Conservation (phyloP, 2,888 invertebrate genomes). For the Hypolimnas misippus region DNA sequence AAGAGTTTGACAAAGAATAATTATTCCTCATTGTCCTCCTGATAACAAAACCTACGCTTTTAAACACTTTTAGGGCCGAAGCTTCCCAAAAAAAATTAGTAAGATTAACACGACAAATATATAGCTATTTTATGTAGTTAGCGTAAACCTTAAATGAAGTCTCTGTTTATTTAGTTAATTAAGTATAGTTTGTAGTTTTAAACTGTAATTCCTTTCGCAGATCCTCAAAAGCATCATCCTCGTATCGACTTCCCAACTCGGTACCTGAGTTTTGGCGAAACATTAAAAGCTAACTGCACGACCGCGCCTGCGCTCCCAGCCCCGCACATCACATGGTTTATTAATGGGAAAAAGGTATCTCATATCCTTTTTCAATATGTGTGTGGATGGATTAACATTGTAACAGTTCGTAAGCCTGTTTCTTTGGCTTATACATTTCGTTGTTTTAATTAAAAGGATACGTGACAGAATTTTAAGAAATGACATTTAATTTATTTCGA, state of each 20-base stretch:
- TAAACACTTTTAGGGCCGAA: too few relatives aligned
- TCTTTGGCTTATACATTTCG: constrained; percentile 9
- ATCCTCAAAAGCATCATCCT: constrained; percentile 79
- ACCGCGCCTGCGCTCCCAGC: constrained; percentile 89
- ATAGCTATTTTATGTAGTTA: too few relatives aligned
- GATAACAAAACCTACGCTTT: too few relatives aligned
- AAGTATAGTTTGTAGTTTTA: not conserved
- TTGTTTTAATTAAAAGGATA: constrained; percentile 11
- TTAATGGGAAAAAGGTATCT: constrained; percentile 88
- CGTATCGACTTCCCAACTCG: constrained; percentile 76
- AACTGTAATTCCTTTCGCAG: constrained; percentile 48
- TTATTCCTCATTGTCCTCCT: too few relatives aligned
- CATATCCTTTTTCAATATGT: constrained; percentile 33
- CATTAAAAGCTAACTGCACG: constrained; percentile 79
- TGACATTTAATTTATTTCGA: not conserved
- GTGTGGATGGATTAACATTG: constrained; percentile 28
- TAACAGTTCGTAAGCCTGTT: constrained; percentile 25
- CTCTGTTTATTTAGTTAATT: not conserved
- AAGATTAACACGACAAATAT: too few relatives aligned
- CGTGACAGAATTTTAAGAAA: not conserved
- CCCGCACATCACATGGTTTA: constrained; percentile 90
- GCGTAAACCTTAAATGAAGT: too few relatives aligned
- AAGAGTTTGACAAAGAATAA: too few relatives aligned
- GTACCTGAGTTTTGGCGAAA: constrained; percentile 73
- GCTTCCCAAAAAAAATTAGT: too few relatives aligned